phyloP scores from a whole-genome alignment of 2,113 vertebrate species.

The Polypterus senegalus region DNA sequence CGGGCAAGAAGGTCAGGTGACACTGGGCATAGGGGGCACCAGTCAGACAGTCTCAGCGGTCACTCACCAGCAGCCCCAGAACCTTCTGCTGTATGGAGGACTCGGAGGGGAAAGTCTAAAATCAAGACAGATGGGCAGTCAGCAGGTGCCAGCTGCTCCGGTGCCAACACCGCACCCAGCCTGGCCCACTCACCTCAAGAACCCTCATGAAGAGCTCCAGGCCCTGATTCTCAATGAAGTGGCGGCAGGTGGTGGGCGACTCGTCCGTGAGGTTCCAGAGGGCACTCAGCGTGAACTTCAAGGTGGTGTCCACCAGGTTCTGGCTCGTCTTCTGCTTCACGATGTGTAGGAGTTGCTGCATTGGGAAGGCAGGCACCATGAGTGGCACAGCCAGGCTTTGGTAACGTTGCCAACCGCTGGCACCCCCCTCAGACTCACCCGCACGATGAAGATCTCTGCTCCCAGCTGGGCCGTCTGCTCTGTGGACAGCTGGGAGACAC shows the following conservation, averaged over 20 bases:
- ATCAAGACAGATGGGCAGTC: constrained; percentile 8
- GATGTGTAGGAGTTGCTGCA: constrained; percentile 94
- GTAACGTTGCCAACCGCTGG: not conserved
- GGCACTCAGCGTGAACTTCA: constrained; percentile 93
- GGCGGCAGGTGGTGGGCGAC: constrained; percentile 93
- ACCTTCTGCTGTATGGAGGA: constrained; percentile 97
- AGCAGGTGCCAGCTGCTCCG: constrained; percentile 10
- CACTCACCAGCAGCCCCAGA: constrained; percentile 87
- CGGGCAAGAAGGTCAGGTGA: not conserved
- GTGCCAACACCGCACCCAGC: not conserved
- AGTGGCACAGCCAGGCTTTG: not conserved
- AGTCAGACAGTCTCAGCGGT: not conserved
- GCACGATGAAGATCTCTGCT: constrained; percentile 90
- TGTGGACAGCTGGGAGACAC: constrained; percentile 72
- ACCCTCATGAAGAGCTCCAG: constrained; percentile 94
- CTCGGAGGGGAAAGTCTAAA: constrained; percentile 86
- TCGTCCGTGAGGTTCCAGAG: constrained; percentile 98
- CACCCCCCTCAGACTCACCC: constrained; percentile 48
- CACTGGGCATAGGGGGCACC: not conserved
- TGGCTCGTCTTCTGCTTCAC: constrained; percentile 92
- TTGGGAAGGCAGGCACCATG: not conserved
- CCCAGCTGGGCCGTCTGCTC: constrained; percentile 94
- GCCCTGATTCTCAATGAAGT: constrained; percentile 97
- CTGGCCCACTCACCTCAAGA: constrained; percentile 64
- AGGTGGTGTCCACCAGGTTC: constrained; percentile 85